phyloP scores from a whole-genome alignment of 1,140 invertebrate species.

The Zaprionus nigranus region DNA sequence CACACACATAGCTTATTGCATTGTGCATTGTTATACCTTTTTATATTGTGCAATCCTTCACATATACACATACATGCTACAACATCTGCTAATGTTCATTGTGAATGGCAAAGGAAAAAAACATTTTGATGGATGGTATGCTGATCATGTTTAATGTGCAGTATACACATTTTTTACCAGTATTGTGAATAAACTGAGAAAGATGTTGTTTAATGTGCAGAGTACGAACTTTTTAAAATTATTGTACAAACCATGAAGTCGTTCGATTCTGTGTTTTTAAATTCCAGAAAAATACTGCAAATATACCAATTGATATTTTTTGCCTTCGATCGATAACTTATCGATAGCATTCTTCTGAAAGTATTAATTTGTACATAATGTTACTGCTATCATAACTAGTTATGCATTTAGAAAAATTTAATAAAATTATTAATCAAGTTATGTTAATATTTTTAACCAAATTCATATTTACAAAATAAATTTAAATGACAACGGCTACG shows the following conservation, averaged over 20 bases:
- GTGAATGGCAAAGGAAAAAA: conserved; percentile 1
- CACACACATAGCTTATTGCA: conserved; percentile 17
- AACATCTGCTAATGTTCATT: conserved; percentile 1
- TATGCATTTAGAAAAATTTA: neutral
- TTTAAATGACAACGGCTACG: conserved; percentile 29
- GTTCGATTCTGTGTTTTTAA: neutral
- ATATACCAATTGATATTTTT: neutral
- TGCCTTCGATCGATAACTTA: neutral
- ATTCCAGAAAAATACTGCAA: neutral
- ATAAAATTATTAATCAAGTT: neutral
- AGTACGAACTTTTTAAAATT: neutral
- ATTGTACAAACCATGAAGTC: neutral
- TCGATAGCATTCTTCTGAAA: neutral
- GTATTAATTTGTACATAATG: neutral
- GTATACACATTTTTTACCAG: neutral
- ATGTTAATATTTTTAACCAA: neutral
- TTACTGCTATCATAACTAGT: neutral
- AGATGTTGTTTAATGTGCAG: neutral
- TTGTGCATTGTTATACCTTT: neutral
- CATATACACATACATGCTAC: neutral
- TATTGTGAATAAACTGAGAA: neutral
- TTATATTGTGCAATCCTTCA: conserved; percentile 6
- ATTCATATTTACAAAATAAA: neutral
- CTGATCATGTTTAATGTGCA: neutral
- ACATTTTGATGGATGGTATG: neutral